Conservation (phyloP, 2,888 invertebrate species). For the Drosophila borborema region DNA sequence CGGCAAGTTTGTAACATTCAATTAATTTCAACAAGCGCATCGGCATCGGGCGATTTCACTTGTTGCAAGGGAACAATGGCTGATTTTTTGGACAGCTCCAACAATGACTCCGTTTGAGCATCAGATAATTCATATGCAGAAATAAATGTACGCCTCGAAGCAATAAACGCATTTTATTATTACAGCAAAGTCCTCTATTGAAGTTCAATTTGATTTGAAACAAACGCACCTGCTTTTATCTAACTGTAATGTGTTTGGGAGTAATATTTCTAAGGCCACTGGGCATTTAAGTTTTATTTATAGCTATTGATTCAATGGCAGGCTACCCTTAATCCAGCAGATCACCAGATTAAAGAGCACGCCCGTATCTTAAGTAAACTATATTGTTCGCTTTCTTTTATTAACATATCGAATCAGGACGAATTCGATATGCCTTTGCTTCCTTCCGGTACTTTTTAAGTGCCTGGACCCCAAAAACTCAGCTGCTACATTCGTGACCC, state of each 20-base stretch:
- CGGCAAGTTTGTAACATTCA: neutral
- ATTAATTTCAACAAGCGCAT: neutral
- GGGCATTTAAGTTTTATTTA: constrained; percentile 4
- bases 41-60: neutral
- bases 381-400: constrained; percentile 20
- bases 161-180: neutral
- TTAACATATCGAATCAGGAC: constrained; percentile 37
- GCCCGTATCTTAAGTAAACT: neutral
- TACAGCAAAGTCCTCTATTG: neutral
- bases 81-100: no score
- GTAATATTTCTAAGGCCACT: neutral
- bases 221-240: constrained; percentile 1
- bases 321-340: neutral
- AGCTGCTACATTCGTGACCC: constrained; percentile 38
- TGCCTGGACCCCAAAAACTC: constrained; percentile 37
- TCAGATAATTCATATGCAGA: neutral
- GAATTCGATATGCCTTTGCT: constrained; percentile 39
- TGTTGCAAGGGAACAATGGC: neutral
- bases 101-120: no score
- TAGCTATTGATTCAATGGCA: neutral
- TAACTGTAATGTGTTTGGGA: neutral
- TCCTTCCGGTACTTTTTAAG: constrained; percentile 36
- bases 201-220: no score
- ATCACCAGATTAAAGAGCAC: neutral
- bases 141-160: neutral